Evolutionary conservation across 1,140 invertebrate genomes (phyloP), one percentile per base, ranked within the genome.

Genomic region (Dreissena rostriformis): DNA sequence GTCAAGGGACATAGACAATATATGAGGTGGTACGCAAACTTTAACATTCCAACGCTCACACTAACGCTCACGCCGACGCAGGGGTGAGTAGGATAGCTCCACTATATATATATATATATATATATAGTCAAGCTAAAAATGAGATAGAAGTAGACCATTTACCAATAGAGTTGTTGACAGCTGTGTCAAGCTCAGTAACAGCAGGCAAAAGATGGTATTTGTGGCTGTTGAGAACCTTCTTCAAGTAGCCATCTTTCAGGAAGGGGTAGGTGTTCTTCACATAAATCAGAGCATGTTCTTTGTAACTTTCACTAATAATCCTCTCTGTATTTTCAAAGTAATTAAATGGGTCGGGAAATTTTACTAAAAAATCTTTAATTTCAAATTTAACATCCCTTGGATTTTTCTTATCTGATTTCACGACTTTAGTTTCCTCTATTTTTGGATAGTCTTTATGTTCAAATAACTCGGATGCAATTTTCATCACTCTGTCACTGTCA

Each of bases 361-460:
- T 91, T 55, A 94, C 89, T 4, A 96, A 78, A 88, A 95, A 95
- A 22, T 94, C 92, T 55, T 94, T 88, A 7, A 95, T 88, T 51
- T 94, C 84, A 74, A 95, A 95, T 4, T 94, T 77, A 68, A 89
- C 79, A 68, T 85, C 87, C 49, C 75, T 75, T 61, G 89, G 61
- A 75, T 87, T 86, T 77, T 88, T 73, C 67, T 91, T 86, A 53
- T 81, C 55, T 74, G 88, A 79, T 53, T 88, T 71, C 86, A 90
- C 90, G 53, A 87, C 84, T 84, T 91, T 74, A 83, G 91, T 84
- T 85, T 92, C 88, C 55, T 87, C 49, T 53, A 87, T 70, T 19
- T 94, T 95, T 10, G 95, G 95, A 91, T 95, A 95, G 80, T 93
- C 88, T 53, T 90, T 92, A 5, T 89, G 88, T 85, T 95, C 94